These are phyloP conservation scores for Mus spicilegus DNA, from an alignment of 2,113 vertebrate genomes.

Conservation along the genomic window DNA sequence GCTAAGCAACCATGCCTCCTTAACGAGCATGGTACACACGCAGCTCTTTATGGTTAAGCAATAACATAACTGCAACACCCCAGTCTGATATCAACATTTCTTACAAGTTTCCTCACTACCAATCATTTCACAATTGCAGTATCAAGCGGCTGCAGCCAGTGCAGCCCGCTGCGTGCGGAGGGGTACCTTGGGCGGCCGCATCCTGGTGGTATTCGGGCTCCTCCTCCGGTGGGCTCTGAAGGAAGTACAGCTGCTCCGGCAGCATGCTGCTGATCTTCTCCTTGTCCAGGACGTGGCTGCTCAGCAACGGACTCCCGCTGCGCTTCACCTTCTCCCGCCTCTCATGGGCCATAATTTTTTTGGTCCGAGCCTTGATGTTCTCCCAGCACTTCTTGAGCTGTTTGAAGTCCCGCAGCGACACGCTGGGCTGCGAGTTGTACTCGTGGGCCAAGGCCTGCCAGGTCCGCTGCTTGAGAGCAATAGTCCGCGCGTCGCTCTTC, in stretches of 20 bases:
- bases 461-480: conserved; percentile 90
- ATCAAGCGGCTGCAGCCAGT: background rate
- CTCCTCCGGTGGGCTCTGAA: conserved; percentile 89
- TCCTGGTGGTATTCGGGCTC: conserved; percentile 89
- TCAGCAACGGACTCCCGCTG: conserved; percentile 88
- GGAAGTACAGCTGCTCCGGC: conserved; percentile 90
- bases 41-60: background rate
- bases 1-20: background rate
- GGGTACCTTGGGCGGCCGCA: conserved; percentile 86
- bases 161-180: background rate
- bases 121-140: background rate
- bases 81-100: background rate
- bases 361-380: conserved; percentile 92
- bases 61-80: background rate
- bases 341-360: conserved; percentile 92
- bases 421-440: conserved; percentile 90
- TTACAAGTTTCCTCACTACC: conserved; percentile 4
- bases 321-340: conserved; percentile 90
- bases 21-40: background rate
- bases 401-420: conserved; percentile 90
- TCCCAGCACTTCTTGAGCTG: conserved; percentile 93
- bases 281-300: conserved; percentile 87
- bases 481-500: conserved; percentile 90
- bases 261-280: conserved; percentile 89
- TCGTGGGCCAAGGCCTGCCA: conserved; percentile 91